Evolutionary conservation across 2,888 invertebrate genomes (phyloP), one percentile per base, ranked within the genome.

Genomic region (Labia minor): DNA sequence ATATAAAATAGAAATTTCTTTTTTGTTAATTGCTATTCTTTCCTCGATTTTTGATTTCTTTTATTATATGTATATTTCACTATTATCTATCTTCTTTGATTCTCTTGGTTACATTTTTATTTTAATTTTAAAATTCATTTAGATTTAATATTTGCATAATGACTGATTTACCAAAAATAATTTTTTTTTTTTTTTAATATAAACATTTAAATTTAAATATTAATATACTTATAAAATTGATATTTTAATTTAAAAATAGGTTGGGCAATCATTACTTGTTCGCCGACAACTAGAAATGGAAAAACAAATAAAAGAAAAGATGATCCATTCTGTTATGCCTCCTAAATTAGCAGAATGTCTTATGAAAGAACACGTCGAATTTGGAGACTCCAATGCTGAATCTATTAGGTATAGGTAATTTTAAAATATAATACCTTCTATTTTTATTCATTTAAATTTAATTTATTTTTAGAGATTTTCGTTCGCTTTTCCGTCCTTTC

Each of bases 241-340:
- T n/a, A 8, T 64, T 21, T 21, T 4, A 21, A 8, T 26, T 33
- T 26, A 16, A 33, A 33, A 21, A n/a, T n/a, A 21, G 64, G 19
- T 90, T 65, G 95, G 96, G 1, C 95, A 96, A 77, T 94, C 95
- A 73, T 80, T 95, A 69, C 80, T 96, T 68, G 95, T 95, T 2
- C 82, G 94, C 26, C 83, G 90, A 65, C 95, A 96, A 76, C 79
- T 97, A 68, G 93, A 95, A 78, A 86, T 92, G 82, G 97, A 97
- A 76, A 95, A 94, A 74, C 90, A 92, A 75, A 81, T 96, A 62
- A 96, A 96, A 77, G 95, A 96, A 77, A 93, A 95, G 77, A 96
- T 97, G 95, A 95, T 95, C 73, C 91, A 91, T 76, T 96, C 95
- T 20, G 91, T 98, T 68, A 97, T 97, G 97, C 97, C 97, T 8